Percentiles rank a stretch among this genome's conserved stretches.
These are phyloP conservation scores for Cybosia mesomella DNA, from an alignment of 2,888 invertebrate genomes.

Conservation along the genomic window DNA sequence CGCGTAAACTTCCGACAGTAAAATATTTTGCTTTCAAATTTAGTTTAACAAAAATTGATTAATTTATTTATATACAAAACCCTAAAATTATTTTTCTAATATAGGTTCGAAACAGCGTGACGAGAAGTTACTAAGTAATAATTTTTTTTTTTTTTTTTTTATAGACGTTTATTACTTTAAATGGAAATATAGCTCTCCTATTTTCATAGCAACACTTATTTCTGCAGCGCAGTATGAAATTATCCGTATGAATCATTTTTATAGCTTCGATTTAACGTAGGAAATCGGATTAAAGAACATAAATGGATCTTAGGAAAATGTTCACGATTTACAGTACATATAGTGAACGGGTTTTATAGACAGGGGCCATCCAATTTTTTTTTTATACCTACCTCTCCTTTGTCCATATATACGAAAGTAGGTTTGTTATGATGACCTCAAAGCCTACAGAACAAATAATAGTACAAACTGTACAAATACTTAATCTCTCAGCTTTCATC, in stretches of 20 bases:
- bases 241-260: background rate
- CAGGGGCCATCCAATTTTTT: background rate
- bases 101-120: background rate
- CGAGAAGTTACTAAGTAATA: background rate
- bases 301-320: conserved; percentile 4
- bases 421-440: background rate
- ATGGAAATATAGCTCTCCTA: background rate
- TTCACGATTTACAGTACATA: background rate
- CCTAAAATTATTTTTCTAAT: background rate
- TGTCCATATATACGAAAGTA: background rate
- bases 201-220: background rate
- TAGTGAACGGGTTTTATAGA: background rate
- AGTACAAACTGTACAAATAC: background rate
- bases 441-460: background rate
- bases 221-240: background rate
- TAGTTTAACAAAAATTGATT: too few species aligned
- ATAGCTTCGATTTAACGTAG: background rate
- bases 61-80: too few species aligned
- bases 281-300: background rate
- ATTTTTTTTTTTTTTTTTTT: background rate
- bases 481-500: too few species aligned
- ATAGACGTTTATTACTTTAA: too few species aligned
- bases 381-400: background rate
- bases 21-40: too few species aligned
- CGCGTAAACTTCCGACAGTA: too few species aligned